Percentiles rank a stretch among this genome's conserved stretches.
These are phyloP conservation scores for Pteronura brasiliensis DNA, from an alignment of 2,113 vertebrate species.

Conservation along the genomic window DNA sequence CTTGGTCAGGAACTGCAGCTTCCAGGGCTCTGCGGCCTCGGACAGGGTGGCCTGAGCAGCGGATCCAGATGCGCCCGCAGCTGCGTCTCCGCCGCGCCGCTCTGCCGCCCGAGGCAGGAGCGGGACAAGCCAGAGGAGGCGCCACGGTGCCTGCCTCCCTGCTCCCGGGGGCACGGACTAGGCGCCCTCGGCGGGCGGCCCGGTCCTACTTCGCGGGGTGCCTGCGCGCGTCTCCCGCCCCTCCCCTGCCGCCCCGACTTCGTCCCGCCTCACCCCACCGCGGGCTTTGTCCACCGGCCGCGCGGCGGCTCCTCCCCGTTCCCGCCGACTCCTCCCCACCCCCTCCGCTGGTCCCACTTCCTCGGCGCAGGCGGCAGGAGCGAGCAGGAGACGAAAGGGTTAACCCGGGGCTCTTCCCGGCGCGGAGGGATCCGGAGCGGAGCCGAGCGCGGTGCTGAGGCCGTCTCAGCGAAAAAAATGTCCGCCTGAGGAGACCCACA, in stretches of 20 bases:
- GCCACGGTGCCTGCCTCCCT: not conserved
- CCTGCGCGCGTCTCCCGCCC: not conserved
- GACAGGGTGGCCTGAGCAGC: not conserved
- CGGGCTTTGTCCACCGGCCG: slow-evolving; percentile 55
- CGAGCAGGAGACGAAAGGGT: slow-evolving; percentile 73
- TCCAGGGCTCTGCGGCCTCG: not conserved
- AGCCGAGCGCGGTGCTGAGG: slow-evolving; percentile 91
- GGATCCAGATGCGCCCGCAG: slow-evolving; percentile 19
- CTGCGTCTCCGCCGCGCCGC: not conserved
- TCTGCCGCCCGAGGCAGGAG: not conserved
- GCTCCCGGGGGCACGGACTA: not conserved
- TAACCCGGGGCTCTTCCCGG: slow-evolving; percentile 78
- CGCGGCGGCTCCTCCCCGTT: slow-evolving; percentile 22
- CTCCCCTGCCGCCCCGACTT: not conserved
- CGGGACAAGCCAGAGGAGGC: not conserved
- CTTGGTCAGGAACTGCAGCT: not conserved
- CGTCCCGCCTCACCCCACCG: slow-evolving; percentile 25
- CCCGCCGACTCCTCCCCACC: slow-evolving; percentile 39
- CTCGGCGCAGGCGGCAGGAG: not conserved
- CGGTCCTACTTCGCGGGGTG: not conserved
- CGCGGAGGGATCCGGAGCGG: slow-evolving; percentile 93
- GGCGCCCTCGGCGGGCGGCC: not conserved
- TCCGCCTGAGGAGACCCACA: slow-evolving; percentile 97
- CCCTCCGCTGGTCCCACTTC: slow-evolving; percentile 36
- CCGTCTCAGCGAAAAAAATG: slow-evolving; percentile 94